phyloP scores from a whole-genome alignment of 2,113 vertebrate genomes.

The Gasterosteus aculeatus region DNA sequence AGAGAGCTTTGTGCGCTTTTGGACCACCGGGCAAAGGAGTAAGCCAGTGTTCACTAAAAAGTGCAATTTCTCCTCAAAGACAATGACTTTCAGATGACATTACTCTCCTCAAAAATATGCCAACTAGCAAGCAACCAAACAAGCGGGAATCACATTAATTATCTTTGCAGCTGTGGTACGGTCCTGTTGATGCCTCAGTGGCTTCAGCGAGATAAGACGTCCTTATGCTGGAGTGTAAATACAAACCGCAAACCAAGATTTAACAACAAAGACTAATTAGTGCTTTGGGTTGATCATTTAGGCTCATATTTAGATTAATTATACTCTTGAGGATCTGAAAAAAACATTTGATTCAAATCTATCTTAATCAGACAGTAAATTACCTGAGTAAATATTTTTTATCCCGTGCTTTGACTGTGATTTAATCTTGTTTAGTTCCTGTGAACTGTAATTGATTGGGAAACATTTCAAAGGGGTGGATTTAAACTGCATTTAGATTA shows the following conservation, averaged over 20 bases:
- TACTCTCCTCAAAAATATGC: slow-evolving; percentile 76
- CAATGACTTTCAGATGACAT: slow-evolving; percentile 79
- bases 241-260: slow-evolving; percentile 67
- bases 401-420: slow-evolving; percentile 41
- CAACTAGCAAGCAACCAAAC: slow-evolving; percentile 73
- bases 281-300: slow-evolving; percentile 65
- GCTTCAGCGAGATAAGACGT: slow-evolving; percentile 72
- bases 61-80: slow-evolving; percentile 68
- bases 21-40: slow-evolving; percentile 57
- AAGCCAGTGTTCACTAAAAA: slow-evolving; percentile 55
- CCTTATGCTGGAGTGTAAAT: slow-evolving; percentile 67
- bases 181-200: slow-evolving; percentile 73
- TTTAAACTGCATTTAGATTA: not conserved
- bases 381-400: slow-evolving; percentile 63
- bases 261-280: slow-evolving; percentile 72
- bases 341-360: slow-evolving; percentile 62
- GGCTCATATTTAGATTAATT: slow-evolving; percentile 71
- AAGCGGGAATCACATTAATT: slow-evolving; percentile 79
- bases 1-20: slow-evolving; percentile 32
- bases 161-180: slow-evolving; percentile 70
- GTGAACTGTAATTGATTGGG: slow-evolving; percentile 26
- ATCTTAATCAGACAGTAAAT: slow-evolving; percentile 65
- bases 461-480: slow-evolving; percentile 16
- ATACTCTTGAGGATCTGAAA: slow-evolving; percentile 61
- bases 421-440: slow-evolving; percentile 37